phyloP scores from a whole-genome alignment of 2,888 invertebrate genomes.

The Lepidonotus clava region DNA sequence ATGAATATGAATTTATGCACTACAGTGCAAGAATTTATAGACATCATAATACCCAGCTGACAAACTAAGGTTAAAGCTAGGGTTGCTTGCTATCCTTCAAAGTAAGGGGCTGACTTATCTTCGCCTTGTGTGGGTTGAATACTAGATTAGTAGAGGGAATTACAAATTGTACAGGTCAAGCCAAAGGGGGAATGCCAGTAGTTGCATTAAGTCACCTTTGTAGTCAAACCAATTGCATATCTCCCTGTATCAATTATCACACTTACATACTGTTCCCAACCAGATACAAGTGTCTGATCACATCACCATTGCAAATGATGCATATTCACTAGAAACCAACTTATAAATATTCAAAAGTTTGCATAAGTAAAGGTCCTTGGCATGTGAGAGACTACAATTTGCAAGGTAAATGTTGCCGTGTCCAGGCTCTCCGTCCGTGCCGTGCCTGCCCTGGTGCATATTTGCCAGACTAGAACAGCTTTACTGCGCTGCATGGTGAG shows the following conservation, averaged over 20 bases:
- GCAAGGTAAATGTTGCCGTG: slow-evolving; percentile 41
- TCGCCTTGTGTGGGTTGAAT: not conserved
- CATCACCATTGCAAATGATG: slow-evolving; percentile 12
- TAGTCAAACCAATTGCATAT: not conserved
- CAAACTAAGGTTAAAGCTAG: too few species aligned
- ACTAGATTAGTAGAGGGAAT: not conserved
- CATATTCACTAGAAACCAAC: too few species aligned
- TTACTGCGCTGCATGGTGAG: not conserved
- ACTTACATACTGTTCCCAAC: not conserved
- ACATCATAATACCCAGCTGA: too few species aligned
- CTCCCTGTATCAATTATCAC: slow-evolving; percentile 7
- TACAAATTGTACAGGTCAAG: not conserved
- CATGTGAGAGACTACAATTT: slow-evolving; percentile 31
- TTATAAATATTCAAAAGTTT: too few species aligned
- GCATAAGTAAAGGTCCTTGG: slow-evolving; percentile 26
- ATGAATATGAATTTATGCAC: too few species aligned
- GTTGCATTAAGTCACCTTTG: not conserved
- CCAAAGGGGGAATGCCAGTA: not conserved
- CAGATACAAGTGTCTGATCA: not conserved
- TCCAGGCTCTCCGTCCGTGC: not conserved
- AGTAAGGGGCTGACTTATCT: not conserved
- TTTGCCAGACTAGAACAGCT: not conserved
- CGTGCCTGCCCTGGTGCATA: not conserved
- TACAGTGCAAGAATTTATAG: too few species aligned
- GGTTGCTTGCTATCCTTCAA: not conserved